Evolutionary conservation across 2,888 invertebrate species (phyloP).

Genomic region (Rhagonycha lutea): DNA sequence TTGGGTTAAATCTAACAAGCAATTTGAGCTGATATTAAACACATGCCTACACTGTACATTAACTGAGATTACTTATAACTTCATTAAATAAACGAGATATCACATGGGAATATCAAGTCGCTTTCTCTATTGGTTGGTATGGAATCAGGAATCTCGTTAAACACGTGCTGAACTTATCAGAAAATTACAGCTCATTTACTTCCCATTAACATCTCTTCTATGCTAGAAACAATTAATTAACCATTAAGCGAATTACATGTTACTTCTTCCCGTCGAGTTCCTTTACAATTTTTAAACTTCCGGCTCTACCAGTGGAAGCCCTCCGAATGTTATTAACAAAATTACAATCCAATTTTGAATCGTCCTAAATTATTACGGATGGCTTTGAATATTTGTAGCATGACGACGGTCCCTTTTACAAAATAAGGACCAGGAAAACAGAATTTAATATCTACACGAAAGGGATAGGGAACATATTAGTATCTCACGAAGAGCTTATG

Average conservation of each 20-base stretch:
- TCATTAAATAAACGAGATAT: conserved; percentile 28
- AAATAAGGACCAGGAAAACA: neutral
- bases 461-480: neutral
- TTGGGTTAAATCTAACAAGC: conserved; percentile 18
- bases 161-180: conserved; percentile 19
- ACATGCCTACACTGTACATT: conserved; percentile 22
- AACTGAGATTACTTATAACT: conserved; percentile 28
- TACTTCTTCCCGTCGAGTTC: neutral
- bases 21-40: conserved; percentile 24
- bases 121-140: conserved; percentile 12
- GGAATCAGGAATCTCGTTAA: conserved; percentile 19
- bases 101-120: conserved; percentile 25
- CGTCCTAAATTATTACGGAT: neutral
- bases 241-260: neutral
- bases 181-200: conserved; percentile 20
- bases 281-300: neutral
- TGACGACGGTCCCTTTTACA: neutral
- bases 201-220: neutral
- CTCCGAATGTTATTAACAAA: neutral
- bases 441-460: neutral
- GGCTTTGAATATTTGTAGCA: neutral
- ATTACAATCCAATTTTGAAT: neutral
- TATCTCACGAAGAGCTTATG: neutral
- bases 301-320: neutral
- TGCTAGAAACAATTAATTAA: neutral